Conservation (phyloP, 2,888 invertebrate species). For the Choristoneura rosaceana region DNA sequence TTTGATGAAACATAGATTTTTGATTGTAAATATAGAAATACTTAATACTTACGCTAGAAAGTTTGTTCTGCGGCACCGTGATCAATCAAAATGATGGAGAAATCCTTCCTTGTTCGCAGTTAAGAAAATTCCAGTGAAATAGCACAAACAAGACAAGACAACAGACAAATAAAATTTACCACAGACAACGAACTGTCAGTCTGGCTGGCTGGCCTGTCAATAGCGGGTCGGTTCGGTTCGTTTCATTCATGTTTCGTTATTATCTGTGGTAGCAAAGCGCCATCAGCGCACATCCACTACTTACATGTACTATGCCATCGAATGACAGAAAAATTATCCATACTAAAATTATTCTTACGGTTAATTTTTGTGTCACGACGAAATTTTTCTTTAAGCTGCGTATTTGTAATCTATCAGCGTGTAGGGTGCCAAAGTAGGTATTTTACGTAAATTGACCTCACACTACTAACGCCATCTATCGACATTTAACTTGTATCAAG, state of each 20-base stretch:
- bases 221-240: no score
- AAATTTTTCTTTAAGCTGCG: no score
- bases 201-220: not conserved
- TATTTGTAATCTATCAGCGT: no score
- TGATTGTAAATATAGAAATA: not conserved
- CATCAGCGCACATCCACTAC: not conserved
- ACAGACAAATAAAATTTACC: conserved; percentile 17
- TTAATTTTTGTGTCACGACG: no score
- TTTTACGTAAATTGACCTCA: no score
- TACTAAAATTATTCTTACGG: no score
- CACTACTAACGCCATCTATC: no score
- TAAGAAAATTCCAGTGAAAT: conserved; percentile 32
- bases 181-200: conserved; percentile 21
- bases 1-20: not conserved
- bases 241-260: not conserved
- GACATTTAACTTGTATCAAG: no score
- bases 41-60: conserved; percentile 31
- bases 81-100: conserved; percentile 10
- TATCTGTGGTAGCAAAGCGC: not conserved
- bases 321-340: no score
- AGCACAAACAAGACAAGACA: conserved; percentile 29
- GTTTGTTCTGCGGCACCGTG: not conserved
- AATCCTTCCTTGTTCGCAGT: conserved; percentile 27
- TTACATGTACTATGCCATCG: no score
- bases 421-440: no score